A percentile compares a stretch with the other conserved stretches of the same genome.
phyloP scores from a whole-genome alignment of 2,113 vertebrate genomes.

The Philantomba maxwellii region DNA sequence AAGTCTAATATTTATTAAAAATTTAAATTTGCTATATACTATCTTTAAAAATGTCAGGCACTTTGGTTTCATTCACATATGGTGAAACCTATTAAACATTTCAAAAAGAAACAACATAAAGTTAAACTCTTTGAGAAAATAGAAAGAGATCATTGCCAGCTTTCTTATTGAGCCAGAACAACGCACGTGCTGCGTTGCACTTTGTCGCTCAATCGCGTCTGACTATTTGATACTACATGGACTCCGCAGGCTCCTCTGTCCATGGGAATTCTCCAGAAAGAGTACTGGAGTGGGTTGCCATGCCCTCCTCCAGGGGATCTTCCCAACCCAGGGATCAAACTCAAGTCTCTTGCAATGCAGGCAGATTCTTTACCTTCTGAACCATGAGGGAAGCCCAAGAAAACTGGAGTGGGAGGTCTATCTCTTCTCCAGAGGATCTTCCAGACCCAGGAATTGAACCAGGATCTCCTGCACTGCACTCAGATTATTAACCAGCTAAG shows the following conservation, averaged over 20 bases:
- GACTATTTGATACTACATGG: background rate
- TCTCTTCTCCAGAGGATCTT: background rate
- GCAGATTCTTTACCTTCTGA: background rate
- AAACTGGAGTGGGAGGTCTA: background rate
- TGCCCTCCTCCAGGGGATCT: background rate
- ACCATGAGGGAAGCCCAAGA: background rate
- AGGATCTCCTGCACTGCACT: background rate
- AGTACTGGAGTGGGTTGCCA: background rate
- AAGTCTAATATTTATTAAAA: background rate
- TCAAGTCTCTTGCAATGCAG: background rate
- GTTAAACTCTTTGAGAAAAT: background rate
- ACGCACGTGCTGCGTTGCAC: fast-evolving
- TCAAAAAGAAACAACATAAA: background rate
- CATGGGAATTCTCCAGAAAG: background rate
- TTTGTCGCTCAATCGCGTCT: fast-evolving
- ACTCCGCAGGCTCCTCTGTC: background rate
- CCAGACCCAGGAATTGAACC: background rate
- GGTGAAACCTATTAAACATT: background rate
- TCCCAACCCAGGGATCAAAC: background rate
- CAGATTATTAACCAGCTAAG: background rate
- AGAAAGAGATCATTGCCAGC: background rate
- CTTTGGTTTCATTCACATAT: background rate
- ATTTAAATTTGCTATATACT: background rate
- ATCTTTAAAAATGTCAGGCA: background rate
- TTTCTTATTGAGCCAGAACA: background rate